Base-by-base conservation (phyloP, 2,113 vertebrate species). In the Agapornis roseicollis region DNA sequence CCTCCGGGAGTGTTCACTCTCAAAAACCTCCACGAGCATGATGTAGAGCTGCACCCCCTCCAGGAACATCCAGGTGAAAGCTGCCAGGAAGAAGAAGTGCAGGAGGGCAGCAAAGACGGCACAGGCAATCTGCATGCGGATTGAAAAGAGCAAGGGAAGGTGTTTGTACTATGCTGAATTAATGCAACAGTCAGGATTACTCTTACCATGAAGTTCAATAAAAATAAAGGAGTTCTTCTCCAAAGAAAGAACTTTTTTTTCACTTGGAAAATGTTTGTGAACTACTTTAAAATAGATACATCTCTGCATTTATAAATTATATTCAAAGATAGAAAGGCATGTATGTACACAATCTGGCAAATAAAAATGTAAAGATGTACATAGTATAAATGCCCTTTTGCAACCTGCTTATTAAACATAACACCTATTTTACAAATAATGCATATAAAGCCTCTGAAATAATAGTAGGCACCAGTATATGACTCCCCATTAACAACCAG, bases 11-110 rank as follows among this genome's bases (percentile, higher is more conserved):
- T 99, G 99, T 76, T 99, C 99, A 0, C 99, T 99, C 98, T 99
- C 99, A 6, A 99, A 99, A 89, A 99, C 99, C 96, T 99, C 99
- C 97, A 99, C 99, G 97, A 99, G 97, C 99, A 99, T 99, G 96
- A 99, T 99, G 96, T 99, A 99, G 56, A 99, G 99, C 97, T 99
- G 99, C 68, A 99, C 99, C 0, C 99, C 99, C 91, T 99, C 99
- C 97, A 99, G 98, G 96, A 99, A 99, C 99, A 99, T 99, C 99
- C 99, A 99, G 1, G 99, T 99, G 98, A 99, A 99, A 39, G 99
- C 99, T 8, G 99, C 99, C 98, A 99, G 97, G 97, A 99, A 99
- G 98, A 99, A 99, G 98, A 99, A 99, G 94, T 99, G 99, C 56
- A 99, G 98, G 82, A 99, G 98, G 44, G 99, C 99, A 29, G 99